These are phyloP conservation scores for Rapana venosa DNA, from an alignment of 2,888 invertebrate genomes.

Conservation along the genomic window DNA sequence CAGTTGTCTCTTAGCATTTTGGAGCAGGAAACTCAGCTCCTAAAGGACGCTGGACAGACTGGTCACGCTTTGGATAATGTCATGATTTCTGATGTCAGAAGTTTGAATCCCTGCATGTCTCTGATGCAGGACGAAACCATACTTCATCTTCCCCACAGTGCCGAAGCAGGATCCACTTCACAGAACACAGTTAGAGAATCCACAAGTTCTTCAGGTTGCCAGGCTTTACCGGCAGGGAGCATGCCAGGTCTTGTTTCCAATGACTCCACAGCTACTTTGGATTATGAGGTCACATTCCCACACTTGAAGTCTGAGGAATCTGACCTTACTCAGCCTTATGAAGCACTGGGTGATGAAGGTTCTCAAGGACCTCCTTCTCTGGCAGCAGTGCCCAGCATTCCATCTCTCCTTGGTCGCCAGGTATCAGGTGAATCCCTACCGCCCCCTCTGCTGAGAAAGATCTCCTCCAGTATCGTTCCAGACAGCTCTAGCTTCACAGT, in stretches of 20 bases:
- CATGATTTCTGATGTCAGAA: neutral
- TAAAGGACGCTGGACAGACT: neutral
- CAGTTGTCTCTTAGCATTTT: slow-evolving; percentile 30
- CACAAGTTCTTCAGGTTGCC: neutral
- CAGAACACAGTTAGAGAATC: neutral
- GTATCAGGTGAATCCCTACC: slow-evolving; percentile 21
- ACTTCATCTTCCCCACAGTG: neutral
- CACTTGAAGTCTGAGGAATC: neutral
- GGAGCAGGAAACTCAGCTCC: neutral
- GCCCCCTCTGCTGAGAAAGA: slow-evolving; percentile 12
- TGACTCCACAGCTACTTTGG: neutral
- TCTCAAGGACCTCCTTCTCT: slow-evolving; percentile 9
- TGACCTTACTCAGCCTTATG: slow-evolving; percentile 31
- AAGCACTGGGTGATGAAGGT: neutral
- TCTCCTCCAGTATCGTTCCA: neutral
- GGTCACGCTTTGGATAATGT: neutral
- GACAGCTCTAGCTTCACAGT: neutral
- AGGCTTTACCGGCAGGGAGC: neutral
- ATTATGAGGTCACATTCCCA: neutral
- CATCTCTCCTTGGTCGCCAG: slow-evolving; percentile 22
- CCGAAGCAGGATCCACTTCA: neutral
- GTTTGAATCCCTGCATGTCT: neutral
- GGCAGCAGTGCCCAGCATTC: slow-evolving; percentile 5
- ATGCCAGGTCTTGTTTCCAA: neutral
- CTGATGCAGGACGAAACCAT: neutral